Percentiles rank a stretch among this genome's conserved stretches.
Evolutionary conservation across 2,113 vertebrate genomes (phyloP).

Genomic region (Gallinago undulata): DNA sequence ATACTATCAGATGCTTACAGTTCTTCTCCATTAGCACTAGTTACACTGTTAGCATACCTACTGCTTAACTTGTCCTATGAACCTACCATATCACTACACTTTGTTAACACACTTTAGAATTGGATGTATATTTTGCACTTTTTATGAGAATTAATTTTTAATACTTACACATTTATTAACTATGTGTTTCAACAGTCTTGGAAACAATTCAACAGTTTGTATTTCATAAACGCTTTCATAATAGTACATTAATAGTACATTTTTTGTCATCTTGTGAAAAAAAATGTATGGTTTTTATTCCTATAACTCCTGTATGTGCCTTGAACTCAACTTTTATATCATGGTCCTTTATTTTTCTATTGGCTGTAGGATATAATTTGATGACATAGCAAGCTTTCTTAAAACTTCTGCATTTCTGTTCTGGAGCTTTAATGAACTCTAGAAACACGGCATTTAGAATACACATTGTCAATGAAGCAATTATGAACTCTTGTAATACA

Average conservation of each 20-base stretch:
- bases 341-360: not conserved
- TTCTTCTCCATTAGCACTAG: not conserved
- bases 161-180: not conserved
- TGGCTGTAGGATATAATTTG: not conserved
- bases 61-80: not conserved
- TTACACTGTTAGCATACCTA: not conserved
- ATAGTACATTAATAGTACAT: not conserved
- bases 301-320: rapidly evolving
- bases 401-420: not conserved
- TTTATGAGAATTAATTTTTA: not conserved
- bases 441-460: not conserved
- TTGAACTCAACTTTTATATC: not conserved
- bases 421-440: not conserved
- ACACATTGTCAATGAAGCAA: not conserved
- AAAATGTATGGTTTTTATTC: not conserved
- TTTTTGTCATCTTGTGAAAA: not conserved
- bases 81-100: not conserved
- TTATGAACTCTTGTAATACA: not conserved
- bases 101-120: not conserved
- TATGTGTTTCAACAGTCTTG: not conserved
- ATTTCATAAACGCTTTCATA: not conserved
- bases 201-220: not conserved
- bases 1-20: not conserved
- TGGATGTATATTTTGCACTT: not conserved
- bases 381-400: not conserved